These are phyloP conservation scores for Orius insidiosus DNA, from an alignment of 1,140 invertebrate genomes.

Conservation along the genomic window DNA sequence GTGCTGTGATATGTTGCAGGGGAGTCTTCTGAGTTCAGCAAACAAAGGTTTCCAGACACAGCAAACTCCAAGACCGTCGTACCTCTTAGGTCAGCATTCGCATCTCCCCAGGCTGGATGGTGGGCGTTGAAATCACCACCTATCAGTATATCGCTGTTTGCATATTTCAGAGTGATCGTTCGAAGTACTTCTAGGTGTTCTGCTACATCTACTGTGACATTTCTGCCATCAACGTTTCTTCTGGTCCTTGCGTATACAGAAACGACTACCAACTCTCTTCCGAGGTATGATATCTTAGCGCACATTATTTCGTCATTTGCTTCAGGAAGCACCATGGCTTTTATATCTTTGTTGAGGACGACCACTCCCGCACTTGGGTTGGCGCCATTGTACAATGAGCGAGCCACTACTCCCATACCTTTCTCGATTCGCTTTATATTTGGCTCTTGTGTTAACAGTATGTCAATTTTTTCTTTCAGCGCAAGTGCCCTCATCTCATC, in stretches of 20 bases:
- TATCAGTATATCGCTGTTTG: not conserved
- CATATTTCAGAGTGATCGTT: not conserved
- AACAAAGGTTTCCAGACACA: not conserved
- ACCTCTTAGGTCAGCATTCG: not conserved
- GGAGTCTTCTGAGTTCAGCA: constrained; percentile 1
- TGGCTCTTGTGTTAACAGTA: not conserved
- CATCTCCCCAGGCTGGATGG: constrained; percentile 2
- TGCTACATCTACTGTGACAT: too few relatives aligned
- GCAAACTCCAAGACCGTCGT: not conserved
- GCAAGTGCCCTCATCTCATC: not conserved
- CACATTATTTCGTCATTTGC: not conserved
- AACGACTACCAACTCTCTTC: not conserved
- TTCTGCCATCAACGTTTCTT: not conserved
- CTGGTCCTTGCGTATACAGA: not conserved
- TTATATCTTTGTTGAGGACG: not conserved
- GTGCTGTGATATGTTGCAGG: not conserved
- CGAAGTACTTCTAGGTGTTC: not conserved
- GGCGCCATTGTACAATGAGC: not conserved
- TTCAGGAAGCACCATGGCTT: not conserved
- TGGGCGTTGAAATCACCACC: constrained; percentile 1
- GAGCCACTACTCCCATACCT: not conserved
- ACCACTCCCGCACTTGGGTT: not conserved
- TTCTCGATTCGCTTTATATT: not conserved
- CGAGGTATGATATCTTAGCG: not conserved
- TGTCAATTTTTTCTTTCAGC: not conserved